Conservation (phyloP, 2,797 vertebrate species). For the Peromyscus aztecus region DNA sequence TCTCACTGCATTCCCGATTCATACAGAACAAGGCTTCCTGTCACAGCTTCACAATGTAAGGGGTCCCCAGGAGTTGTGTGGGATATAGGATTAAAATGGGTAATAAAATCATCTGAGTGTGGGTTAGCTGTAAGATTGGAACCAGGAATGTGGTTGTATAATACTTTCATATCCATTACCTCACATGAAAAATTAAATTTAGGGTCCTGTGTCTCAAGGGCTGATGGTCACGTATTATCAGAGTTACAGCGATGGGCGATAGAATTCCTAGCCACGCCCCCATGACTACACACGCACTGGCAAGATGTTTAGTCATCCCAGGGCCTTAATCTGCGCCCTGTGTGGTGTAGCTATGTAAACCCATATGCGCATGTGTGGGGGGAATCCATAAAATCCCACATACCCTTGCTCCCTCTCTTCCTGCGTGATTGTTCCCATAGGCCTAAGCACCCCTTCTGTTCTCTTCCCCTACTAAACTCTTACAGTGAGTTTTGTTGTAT, state of each 20-base stretch:
- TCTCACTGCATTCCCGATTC: slow-evolving; percentile 5
- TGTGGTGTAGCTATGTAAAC: too few species aligned
- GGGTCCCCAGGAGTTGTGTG: background rate
- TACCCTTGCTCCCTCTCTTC: too few species aligned
- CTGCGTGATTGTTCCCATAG: too few species aligned
- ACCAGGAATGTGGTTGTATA: background rate
- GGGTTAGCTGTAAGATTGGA: background rate
- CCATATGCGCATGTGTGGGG: too few species aligned
- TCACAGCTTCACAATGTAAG: slow-evolving; percentile 32
- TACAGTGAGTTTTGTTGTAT: too few species aligned
- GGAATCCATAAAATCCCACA: too few species aligned
- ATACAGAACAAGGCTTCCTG: background rate
- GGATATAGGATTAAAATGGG: slow-evolving; percentile 32
- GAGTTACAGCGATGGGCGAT: background rate
- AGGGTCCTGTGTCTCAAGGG: background rate
- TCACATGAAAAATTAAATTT: slow-evolving; percentile 44
- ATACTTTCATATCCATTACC: background rate
- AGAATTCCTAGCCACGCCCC: too few species aligned
- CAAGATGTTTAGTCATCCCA: too few species aligned
- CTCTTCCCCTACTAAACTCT: too few species aligned
- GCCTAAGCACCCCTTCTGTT: too few species aligned
- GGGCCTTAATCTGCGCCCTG: too few species aligned
- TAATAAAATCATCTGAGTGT: slow-evolving; percentile 38
- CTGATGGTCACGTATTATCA: background rate
- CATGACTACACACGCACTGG: too few species aligned